Percentiles rank a stretch among this genome's conserved stretches.
phyloP scores from a whole-genome alignment of 2,113 vertebrate genomes.

The Suricata suricatta region DNA sequence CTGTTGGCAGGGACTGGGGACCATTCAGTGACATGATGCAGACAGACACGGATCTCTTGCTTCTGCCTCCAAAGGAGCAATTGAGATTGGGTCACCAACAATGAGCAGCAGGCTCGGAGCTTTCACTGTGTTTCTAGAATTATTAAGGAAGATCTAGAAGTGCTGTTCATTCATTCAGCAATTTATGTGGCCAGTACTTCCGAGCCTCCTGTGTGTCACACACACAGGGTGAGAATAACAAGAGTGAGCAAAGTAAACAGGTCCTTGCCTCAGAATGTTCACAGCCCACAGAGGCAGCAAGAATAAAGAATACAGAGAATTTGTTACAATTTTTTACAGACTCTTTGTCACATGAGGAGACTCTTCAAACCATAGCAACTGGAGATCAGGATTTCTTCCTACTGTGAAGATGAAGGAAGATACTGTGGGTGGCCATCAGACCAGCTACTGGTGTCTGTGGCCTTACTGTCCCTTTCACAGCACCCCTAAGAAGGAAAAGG shows the following conservation, averaged over 20 bases:
- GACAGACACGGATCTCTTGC: constrained; percentile 1
- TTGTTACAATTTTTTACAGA: not conserved
- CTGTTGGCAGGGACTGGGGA: constrained; percentile 60
- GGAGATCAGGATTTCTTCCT: not conserved
- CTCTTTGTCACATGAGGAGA: constrained; percentile 5
- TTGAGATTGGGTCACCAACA: constrained; percentile 69
- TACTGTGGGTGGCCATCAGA: not conserved
- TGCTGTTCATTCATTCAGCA: not conserved
- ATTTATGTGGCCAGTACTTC: not conserved
- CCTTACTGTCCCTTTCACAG: not conserved
- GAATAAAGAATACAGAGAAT: not conserved
- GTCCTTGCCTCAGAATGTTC: not conserved
- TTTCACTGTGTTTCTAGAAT: not conserved
- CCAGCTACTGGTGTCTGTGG: not conserved
- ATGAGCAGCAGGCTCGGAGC: constrained; percentile 16
- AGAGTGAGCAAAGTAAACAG: not conserved
- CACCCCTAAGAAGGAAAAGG: not conserved
- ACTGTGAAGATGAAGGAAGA: not conserved
- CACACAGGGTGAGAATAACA: not conserved
- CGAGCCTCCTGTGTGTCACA: not conserved
- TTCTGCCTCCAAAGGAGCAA: constrained; percentile 44
- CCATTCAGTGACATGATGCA: constrained; percentile 63
- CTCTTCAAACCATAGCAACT: not conserved
- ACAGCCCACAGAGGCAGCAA: not conserved
- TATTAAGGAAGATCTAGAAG: not conserved